Conservation (phyloP, 1,140 invertebrate genomes). For the Marisa cornuarietis region DNA sequence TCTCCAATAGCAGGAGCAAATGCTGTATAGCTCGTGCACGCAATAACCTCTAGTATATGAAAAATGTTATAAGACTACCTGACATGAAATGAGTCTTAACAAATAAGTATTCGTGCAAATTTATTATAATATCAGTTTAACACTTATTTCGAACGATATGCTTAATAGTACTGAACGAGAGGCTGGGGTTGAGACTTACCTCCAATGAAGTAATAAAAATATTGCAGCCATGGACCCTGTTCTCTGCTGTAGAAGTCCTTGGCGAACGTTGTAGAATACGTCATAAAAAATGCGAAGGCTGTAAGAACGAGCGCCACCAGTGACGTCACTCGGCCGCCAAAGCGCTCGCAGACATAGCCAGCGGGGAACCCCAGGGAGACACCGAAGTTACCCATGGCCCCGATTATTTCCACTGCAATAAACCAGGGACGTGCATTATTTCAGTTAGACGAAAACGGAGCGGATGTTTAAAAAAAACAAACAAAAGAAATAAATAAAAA, state of each 20-base stretch:
- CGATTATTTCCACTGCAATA: slow-evolving; percentile 51
- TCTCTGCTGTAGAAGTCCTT: slow-evolving; percentile 39
- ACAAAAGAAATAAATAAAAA: too few relatives aligned
- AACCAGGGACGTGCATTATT: not conserved
- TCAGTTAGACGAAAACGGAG: too few relatives aligned
- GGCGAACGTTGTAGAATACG: slow-evolving; percentile 44
- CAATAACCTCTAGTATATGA: too few relatives aligned
- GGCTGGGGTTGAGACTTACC: slow-evolving; percentile 26
- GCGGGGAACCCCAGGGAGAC: slow-evolving; percentile 54
- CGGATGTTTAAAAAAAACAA: too few relatives aligned
- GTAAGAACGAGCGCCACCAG: slow-evolving; percentile 40
- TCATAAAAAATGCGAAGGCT: slow-evolving; percentile 34
- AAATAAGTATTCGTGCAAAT: too few relatives aligned
- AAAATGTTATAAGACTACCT: too few relatives aligned
- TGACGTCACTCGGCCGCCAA: slow-evolving; percentile 46
- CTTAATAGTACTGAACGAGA: too few relatives aligned
- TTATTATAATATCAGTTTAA: too few relatives aligned
- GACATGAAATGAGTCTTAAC: too few relatives aligned
- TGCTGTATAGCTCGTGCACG: too few relatives aligned
- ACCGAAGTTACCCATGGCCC: slow-evolving; percentile 53
- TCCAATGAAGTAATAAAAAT: slow-evolving; percentile 49
- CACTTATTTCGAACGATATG: too few relatives aligned
- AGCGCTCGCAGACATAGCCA: slow-evolving; percentile 43
- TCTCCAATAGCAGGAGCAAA: too few relatives aligned
- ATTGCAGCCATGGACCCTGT: slow-evolving; percentile 37